These are phyloP conservation scores for Epirrhoe alternata DNA, from an alignment of 2,888 invertebrate species.

Conservation along the genomic window DNA sequence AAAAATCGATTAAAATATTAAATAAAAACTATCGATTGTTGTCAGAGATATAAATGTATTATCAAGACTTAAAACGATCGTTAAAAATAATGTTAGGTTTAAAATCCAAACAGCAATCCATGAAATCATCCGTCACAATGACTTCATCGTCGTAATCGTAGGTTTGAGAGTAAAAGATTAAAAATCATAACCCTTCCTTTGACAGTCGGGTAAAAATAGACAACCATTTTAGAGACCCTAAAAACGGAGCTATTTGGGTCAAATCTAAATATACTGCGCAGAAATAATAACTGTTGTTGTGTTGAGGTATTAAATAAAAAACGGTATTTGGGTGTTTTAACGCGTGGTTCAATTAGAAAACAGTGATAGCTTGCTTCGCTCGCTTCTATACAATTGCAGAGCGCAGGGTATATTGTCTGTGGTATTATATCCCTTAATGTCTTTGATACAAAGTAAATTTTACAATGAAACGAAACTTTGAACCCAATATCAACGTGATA, in stretches of 20 bases:
- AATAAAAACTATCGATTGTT: background rate
- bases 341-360: background rate
- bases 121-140: background rate
- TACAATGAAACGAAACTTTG: background rate
- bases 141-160: background rate
- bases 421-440: too few species aligned
- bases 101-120: background rate
- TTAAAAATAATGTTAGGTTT: background rate
- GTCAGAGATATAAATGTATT: background rate
- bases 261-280: too few species aligned
- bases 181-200: too few species aligned
- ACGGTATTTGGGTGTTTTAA: background rate
- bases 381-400: too few species aligned
- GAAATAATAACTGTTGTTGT: too few species aligned
- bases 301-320: too few species aligned
- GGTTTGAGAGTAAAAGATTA: background rate
- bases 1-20: too few species aligned
- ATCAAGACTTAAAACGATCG: background rate
- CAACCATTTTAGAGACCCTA: background rate
- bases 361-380: background rate
- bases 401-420: too few species aligned
- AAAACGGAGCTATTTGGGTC: background rate
- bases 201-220: too few species aligned
- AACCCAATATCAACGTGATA: background rate
- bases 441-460: background rate